These are phyloP conservation scores for Cydia splendana DNA, from an alignment of 1,140 invertebrate species.

Conservation along the genomic window DNA sequence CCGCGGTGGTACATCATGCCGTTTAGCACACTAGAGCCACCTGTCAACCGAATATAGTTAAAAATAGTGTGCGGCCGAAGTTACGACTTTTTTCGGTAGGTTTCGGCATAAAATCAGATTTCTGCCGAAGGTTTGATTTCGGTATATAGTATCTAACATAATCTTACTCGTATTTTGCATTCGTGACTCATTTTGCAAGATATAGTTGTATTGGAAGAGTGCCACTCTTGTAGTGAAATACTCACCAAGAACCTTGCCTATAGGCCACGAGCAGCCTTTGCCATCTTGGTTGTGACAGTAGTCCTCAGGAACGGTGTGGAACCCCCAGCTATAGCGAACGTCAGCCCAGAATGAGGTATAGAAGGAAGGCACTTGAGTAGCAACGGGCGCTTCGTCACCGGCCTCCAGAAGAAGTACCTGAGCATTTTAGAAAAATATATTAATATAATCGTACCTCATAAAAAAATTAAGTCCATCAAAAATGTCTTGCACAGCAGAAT, in stretches of 20 bases:
- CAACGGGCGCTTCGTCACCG: slow-evolving; percentile 79
- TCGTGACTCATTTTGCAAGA: too few relatives aligned
- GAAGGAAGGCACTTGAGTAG: slow-evolving; percentile 74
- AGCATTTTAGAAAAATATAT: slow-evolving; percentile 10
- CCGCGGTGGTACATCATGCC: slow-evolving; percentile 91
- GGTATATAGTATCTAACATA: too few relatives aligned
- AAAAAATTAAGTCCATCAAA: too few relatives aligned
- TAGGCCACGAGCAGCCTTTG: slow-evolving; percentile 76
- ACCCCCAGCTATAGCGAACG: slow-evolving; percentile 82
- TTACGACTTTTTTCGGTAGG: too few relatives aligned
- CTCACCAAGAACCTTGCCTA: slow-evolving; percentile 81
- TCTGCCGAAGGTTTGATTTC: too few relatives aligned
- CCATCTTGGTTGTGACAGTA: slow-evolving; percentile 79
- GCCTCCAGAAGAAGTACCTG: slow-evolving; percentile 82
- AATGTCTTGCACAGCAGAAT: too few relatives aligned
- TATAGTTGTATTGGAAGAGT: too few relatives aligned
- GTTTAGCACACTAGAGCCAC: slow-evolving; percentile 86
- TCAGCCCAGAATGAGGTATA: slow-evolving; percentile 76
- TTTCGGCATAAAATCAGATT: too few relatives aligned
- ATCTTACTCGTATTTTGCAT: too few relatives aligned
- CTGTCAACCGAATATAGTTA: slow-evolving; percentile 52
- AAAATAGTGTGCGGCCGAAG: too few relatives aligned
- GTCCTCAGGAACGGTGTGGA: slow-evolving; percentile 80
- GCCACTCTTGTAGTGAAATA: neutral
- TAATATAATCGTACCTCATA: too few relatives aligned